Evolutionary conservation across 2,113 vertebrate species (phyloP).

Genomic region (Chlamydotis undulata): DNA sequence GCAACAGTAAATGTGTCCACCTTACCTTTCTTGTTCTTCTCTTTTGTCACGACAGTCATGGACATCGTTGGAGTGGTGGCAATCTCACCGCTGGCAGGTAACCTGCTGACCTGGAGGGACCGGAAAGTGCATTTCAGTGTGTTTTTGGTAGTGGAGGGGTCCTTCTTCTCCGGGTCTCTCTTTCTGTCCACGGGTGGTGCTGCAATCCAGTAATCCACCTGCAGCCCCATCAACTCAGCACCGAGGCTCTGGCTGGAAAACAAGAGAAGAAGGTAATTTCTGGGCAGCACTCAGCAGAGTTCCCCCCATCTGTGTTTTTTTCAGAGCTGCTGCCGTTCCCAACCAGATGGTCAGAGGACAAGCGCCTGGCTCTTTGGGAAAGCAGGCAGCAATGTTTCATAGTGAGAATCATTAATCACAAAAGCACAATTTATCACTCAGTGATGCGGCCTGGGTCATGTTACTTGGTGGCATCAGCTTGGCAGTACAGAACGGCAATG

Average conservation of each 20-base stretch:
- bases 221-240: slow-evolving; percentile 93
- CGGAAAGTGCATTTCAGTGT: slow-evolving; percentile 98
- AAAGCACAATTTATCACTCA: not conserved
- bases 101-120: slow-evolving; percentile 98
- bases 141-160: slow-evolving; percentile 89
- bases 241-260: slow-evolving; percentile 72
- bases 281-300: not conserved
- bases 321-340: not conserved
- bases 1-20: not conserved
- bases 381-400: not conserved
- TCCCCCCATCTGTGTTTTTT: not conserved
- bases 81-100: slow-evolving; percentile 84
- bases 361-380: not conserved
- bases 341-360: not conserved
- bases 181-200: slow-evolving; percentile 83
- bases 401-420: not conserved
- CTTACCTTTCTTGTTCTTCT: slow-evolving; percentile 97
- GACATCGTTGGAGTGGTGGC: slow-evolving; percentile 88
- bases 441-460: not conserved
- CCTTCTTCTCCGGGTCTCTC: slow-evolving; percentile 91
- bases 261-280: not conserved
- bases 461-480: not conserved
- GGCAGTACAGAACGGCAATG: not conserved
- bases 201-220: slow-evolving; percentile 98
- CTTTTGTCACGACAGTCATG: slow-evolving; percentile 97